A percentile compares a stretch with the other conserved stretches of the same genome.
Evolutionary conservation across 2,797 vertebrate genomes (phyloP).

Genomic region (Labeo calbasu): DNA sequence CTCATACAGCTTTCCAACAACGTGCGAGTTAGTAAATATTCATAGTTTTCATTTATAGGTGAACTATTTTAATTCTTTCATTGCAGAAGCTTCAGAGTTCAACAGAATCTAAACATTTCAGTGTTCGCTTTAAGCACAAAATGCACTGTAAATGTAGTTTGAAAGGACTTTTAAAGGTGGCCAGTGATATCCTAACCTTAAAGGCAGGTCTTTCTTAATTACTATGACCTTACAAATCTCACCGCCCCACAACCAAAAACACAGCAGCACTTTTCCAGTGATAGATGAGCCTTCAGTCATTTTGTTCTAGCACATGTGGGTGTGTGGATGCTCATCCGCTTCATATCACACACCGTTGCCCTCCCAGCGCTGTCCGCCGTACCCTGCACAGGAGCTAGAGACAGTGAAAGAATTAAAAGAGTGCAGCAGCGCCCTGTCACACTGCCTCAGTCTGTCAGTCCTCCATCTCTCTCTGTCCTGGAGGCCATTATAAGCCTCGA

Average conservation of each 20-base stretch:
- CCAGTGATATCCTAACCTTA: constrained; percentile 73
- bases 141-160: constrained; percentile 54
- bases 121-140: neutral
- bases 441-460: constrained; percentile 50
- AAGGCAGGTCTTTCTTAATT: constrained; percentile 77
- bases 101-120: neutral
- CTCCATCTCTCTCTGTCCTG: constrained; percentile 56
- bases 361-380: neutral
- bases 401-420: constrained; percentile 43
- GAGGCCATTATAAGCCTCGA: constrained; percentile 39
- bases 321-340: constrained; percentile 25
- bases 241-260: constrained; percentile 67
- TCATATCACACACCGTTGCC: constrained; percentile 46
- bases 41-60: no score
- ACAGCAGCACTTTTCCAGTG: constrained; percentile 62
- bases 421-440: constrained; percentile 50
- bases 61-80: neutral
- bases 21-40: no score
- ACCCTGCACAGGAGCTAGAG: constrained; percentile 24
- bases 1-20: no score
- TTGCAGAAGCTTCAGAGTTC: neutral
- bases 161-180: constrained; percentile 69
- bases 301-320: constrained; percentile 45
- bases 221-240: constrained; percentile 77
- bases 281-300: constrained; percentile 74